Evolutionary conservation across 2,797 vertebrate genomes (phyloP).

Genomic region (Oceanodroma leucorhoa): DNA sequence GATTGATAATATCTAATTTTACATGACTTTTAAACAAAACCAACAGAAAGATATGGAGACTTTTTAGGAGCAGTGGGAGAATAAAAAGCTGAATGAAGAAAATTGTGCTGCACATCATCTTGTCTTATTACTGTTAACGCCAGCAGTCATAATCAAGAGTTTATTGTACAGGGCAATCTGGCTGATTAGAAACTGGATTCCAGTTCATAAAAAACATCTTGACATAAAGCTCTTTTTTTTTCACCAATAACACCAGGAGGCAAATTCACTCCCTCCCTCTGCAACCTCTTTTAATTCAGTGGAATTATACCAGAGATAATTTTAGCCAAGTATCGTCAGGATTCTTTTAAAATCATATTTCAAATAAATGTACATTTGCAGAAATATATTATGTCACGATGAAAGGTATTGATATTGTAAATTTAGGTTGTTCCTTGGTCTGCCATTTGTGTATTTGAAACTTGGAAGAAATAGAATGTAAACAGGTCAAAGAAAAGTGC

Average conservation of each 20-base stretch:
- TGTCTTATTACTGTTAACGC: constrained; percentile 79
- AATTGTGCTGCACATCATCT: constrained; percentile 76
- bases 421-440: background rate
- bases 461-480: background rate
- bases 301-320: constrained; percentile 40
- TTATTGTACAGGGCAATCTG: constrained; percentile 83
- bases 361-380: constrained; percentile 62
- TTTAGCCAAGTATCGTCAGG: constrained; percentile 12
- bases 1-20: constrained; percentile 73
- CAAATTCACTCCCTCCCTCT: constrained; percentile 62
- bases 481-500: background rate
- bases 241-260: constrained; percentile 53
- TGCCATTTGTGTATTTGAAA: constrained; percentile 33
- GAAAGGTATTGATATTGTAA: constrained; percentile 40
- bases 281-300: constrained; percentile 60
- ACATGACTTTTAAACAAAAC: constrained; percentile 70
- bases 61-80: constrained; percentile 70
- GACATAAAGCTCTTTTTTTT: constrained; percentile 72
- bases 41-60: constrained; percentile 65
- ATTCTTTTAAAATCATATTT: constrained; percentile 60
- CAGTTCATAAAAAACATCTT: constrained; percentile 80
- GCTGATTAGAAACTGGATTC: constrained; percentile 82
- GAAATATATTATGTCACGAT: constrained; percentile 40
- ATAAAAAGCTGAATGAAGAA: constrained; percentile 78
- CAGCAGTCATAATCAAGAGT: constrained; percentile 82